Evolutionary conservation across 2,797 vertebrate species (phyloP), one percentile per base, ranked within the genome.

Genomic region (Channa striata): DNA sequence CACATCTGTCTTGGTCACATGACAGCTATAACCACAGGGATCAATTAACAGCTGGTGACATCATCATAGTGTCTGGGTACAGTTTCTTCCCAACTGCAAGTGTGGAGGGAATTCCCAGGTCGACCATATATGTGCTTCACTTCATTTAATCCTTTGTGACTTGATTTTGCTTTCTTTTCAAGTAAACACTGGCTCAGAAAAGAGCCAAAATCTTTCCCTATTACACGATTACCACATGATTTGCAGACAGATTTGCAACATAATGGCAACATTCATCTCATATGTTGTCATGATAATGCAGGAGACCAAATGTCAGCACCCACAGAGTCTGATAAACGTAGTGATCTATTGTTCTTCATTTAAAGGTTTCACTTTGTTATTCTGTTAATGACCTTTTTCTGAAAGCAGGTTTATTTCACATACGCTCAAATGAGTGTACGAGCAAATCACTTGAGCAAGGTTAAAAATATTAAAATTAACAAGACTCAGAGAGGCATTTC

Each of bases 1-100:
- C 56, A 72, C 56, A 72, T 77, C 63, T 74, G 74, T 66, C 54
- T 70, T 60, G 40, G 66, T 78, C 84, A 80, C 66, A 64, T 87
- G 84, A 67, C 77, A 79, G 70, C 74, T 71, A 61, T 57, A 62
- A 74, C 80, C 72, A 33, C 69, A 69, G 76, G 63, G 83, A 87
- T 84, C 80, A 82, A 74, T 85, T 85, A 61, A 72, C 69, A 53
- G 78, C 68, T 47, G 68, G 61, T 90, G 89, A 93, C 83, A 89
- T 93, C 89, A 90, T 70, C 68, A 34, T 44, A 68, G 30, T 58
- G 77, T 75, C 70, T 74, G 70, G 63, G 43, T 71, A 39, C 59
- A 50, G 58, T 57, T 80, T 85, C 62, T 58, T 60, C 49, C 66
- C 12, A 14, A 73, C 61, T 62, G 65, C 54, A 61, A 67, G 53